Percentiles rank a stretch among this genome's conserved stretches.
Conservation (phyloP, 1,140 invertebrate genomes). For the Drosophila serrata region DNA sequence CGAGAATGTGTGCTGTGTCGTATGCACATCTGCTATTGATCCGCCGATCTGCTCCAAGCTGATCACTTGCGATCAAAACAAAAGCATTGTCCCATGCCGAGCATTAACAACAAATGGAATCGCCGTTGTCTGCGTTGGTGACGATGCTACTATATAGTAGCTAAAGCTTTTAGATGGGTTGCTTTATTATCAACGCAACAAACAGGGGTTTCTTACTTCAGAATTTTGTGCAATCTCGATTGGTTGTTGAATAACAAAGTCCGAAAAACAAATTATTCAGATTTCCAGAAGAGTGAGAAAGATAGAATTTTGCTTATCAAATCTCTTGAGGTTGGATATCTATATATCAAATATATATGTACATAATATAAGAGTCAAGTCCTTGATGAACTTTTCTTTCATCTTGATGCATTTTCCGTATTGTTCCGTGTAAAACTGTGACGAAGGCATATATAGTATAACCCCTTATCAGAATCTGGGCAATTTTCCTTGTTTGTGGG, state of each 20-base stretch:
- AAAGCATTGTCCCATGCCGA: conserved; percentile 67
- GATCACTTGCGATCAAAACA: conserved; percentile 57
- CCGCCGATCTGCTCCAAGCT: conserved; percentile 17
- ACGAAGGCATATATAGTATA: conserved; percentile 25
- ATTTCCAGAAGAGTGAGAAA: not conserved
- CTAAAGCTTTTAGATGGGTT: conserved; percentile 20
- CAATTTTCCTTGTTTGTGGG: not conserved
- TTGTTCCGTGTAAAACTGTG: conserved; percentile 37
- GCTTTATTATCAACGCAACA: conserved; percentile 1
- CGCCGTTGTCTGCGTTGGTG: conserved; percentile 12
- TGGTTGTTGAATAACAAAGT: conserved; percentile 12
- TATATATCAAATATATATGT: not conserved
- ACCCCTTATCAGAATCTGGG: conserved; percentile 24
- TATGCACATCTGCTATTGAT: conserved; percentile 42
- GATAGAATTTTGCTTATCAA: not conserved
- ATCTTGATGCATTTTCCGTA: not conserved
- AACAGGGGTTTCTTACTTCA: conserved; percentile 12
- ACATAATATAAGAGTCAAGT: not conserved
- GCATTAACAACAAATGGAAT: conserved; percentile 48
- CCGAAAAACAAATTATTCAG: conserved; percentile 1
- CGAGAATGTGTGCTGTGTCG: conserved; percentile 13
- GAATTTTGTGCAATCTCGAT: conserved; percentile 6
- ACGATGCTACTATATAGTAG: conserved; percentile 9
- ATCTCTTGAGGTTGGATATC: no score
- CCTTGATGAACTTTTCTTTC: not conserved